phyloP scores from a whole-genome alignment of 2,113 vertebrate genomes.

The Echinops telfairi region DNA sequence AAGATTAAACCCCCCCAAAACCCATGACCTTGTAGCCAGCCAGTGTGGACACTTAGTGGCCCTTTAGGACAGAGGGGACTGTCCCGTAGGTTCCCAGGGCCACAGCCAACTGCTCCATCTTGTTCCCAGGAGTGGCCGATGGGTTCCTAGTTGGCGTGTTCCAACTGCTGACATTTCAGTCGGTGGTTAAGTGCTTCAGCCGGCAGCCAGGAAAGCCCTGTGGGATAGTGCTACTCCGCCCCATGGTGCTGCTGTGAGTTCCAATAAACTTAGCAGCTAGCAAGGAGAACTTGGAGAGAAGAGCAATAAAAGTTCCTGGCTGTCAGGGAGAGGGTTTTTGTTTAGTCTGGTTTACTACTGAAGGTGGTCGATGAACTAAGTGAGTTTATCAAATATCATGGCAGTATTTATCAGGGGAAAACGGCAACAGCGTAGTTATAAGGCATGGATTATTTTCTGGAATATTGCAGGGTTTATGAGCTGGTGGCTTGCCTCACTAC shows the following conservation, averaged over 20 bases:
- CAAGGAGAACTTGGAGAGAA: conserved; percentile 48
- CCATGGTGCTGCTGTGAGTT: not conserved
- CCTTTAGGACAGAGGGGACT: not conserved
- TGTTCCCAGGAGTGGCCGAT: not conserved
- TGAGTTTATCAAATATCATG: conserved; percentile 42
- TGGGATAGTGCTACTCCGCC: not conserved
- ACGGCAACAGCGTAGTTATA: conserved; percentile 48
- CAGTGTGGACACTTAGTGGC: too few relatives aligned
- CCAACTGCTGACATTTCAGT: not conserved
- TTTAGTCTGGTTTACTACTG: conserved; percentile 40
- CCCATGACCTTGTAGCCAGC: not conserved
- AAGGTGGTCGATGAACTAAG: conserved; percentile 14
- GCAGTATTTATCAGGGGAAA: conserved; percentile 40
- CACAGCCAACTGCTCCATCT: not conserved
- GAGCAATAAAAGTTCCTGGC: conserved; percentile 3
- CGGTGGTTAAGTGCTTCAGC: not conserved
- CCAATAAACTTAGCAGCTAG: not conserved
- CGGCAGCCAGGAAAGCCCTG: not conserved
- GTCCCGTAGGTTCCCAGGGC: not conserved
- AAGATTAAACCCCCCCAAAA: not conserved
- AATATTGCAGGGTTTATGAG: conserved; percentile 75
- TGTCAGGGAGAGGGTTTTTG: not conserved
- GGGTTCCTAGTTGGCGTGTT: not conserved
- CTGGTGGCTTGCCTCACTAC: conserved; percentile 71
- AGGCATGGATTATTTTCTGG: conserved; percentile 55